Base-by-base conservation (phyloP, 2,113 vertebrate species). In the Petroica traversi region DNA sequence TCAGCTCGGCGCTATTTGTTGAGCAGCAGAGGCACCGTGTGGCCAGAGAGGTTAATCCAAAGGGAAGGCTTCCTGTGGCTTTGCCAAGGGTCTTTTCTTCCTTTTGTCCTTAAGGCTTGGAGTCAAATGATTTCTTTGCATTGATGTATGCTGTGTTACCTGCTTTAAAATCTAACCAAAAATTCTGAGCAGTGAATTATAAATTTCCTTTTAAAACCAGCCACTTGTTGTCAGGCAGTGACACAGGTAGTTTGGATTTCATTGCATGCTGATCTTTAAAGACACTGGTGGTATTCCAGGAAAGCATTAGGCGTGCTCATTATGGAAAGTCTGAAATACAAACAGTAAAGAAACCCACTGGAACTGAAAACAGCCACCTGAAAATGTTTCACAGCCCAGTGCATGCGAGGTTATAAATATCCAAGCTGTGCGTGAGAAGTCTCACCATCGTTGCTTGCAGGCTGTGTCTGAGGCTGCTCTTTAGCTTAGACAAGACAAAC, bases 11-110 rank as follows among this genome's bases (percentile, higher is more conserved):
- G 23, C 36, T 41, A 88, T 97, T 96, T 78, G 78, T 97, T 66
- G 94, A 94, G 85, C 93, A 85, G 88, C 95, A 95, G 97, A 97
- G 94, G 94, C 94, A 97, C 97, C 94, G 2, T 95, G 93, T 97
- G 96, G 97, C 93, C 95, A 88, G 36, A 80, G 79, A 96, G 83
- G 78, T 96, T 97, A 92, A 95, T 97, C 97, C 66, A 88, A 55
- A 95, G 62, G 29, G 38, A 78, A 85, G 17, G 31, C 20, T 95
- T 66, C 91, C 54, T 55, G 31, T 67, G 64, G 31, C 55, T 80
- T 91, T 93, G 59, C 74, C 69, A 69, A 72, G 41, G 3, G 11
- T 78, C 38, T 95, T 85, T 19, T 55, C 45, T 71, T 29, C 13
- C 71, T 78, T 66, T 38, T 88, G 19, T 80, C 66, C 58, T 55